Evolutionary conservation across 2,888 invertebrate species (phyloP).

Genomic region (Isoperla grammatica): DNA sequence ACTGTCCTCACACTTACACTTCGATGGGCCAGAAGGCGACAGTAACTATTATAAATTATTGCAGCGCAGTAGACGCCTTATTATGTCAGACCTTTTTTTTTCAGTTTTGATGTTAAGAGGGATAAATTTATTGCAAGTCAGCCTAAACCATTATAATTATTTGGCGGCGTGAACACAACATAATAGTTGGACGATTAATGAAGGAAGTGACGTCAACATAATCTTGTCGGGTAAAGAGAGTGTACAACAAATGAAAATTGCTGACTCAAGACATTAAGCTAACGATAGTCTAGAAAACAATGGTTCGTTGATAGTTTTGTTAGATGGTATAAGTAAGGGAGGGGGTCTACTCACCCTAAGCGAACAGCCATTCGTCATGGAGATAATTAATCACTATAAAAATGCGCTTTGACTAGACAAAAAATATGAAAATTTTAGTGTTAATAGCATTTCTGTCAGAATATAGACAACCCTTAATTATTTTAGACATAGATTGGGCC

Average conservation of each 20-base stretch:
- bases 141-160: slow-evolving; percentile 19
- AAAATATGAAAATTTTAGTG: no score
- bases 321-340: no score
- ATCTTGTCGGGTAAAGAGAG: slow-evolving; percentile 3
- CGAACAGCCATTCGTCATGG: no score
- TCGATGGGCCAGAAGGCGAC: not conserved
- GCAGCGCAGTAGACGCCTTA: not conserved
- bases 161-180: slow-evolving; percentile 12
- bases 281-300: no score
- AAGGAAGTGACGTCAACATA: slow-evolving; percentile 14
- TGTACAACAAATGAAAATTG: slow-evolving; percentile 21
- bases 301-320: no score
- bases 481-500: no score
- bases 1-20: no score
- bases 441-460: no score
- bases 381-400: no score
- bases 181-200: slow-evolving; percentile 17
- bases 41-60: slow-evolving; percentile 16
- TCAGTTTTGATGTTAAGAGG: slow-evolving; percentile 9
- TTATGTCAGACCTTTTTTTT: slow-evolving; percentile 4
- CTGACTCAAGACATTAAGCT: slow-evolving; percentile 19
- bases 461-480: no score
- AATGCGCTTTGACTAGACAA: no score
- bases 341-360: no score
- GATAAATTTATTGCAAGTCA: slow-evolving; percentile 22